Conservation (phyloP, 64 coral and sea anemone genomes). For the Catalaphyllia jardinei region DNA sequence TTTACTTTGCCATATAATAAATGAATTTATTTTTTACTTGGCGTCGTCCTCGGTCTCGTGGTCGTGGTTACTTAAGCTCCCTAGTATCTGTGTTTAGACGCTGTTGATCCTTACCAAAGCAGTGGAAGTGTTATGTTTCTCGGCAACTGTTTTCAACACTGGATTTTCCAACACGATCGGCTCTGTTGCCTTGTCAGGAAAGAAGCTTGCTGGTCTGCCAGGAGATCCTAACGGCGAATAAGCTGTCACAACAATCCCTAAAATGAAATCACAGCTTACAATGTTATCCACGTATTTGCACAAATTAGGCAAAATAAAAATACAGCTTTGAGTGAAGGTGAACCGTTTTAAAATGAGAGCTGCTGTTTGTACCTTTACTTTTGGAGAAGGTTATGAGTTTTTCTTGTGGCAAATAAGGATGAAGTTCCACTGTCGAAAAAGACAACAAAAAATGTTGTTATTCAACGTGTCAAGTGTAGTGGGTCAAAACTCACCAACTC, state of each 20-base stretch:
- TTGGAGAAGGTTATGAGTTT: conserved; percentile 35
- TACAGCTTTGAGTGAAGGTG: not conserved
- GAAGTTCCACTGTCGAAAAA: conserved; percentile 63
- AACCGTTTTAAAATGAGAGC: too few relatives aligned
- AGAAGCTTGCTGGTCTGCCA: not conserved
- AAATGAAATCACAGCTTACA: not conserved
- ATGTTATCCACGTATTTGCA: not conserved
- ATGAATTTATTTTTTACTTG: too few relatives aligned
- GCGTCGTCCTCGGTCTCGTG: too few relatives aligned
- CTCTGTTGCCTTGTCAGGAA: not conserved
- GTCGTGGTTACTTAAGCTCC: too few relatives aligned
- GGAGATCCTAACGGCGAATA: conserved; percentile 69
- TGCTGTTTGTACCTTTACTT: conserved; percentile 43
- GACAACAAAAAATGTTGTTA: not conserved
- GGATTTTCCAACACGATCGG: conserved; percentile 66
- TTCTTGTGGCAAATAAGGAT: conserved; percentile 66
- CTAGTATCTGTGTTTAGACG: too few relatives aligned
- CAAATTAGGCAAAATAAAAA: not conserved
- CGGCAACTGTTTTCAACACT: conserved; percentile 56
- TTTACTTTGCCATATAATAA: too few relatives aligned
- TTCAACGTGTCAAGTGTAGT: too few relatives aligned
- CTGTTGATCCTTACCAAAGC: conserved; percentile 40
- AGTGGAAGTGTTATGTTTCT: conserved; percentile 46
- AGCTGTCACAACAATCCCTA: conserved; percentile 59
- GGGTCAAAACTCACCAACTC: too few relatives aligned